A percentile compares a stretch with the other conserved stretches of the same genome.
phyloP scores from a whole-genome alignment of 2,113 vertebrate species.

The Pachyramphus minor region DNA sequence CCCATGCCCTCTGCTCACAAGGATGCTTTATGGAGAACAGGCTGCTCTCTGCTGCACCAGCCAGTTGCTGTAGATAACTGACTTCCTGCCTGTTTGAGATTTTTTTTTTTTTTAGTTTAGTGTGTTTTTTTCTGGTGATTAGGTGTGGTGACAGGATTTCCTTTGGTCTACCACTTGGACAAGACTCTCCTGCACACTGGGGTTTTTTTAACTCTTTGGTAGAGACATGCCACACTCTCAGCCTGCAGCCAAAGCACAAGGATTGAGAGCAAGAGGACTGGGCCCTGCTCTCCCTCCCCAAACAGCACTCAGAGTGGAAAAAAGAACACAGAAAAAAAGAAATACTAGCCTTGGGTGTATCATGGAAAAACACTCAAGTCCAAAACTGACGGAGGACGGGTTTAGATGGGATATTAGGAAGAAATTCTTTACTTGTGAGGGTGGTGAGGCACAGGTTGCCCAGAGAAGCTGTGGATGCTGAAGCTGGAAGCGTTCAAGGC shows the following conservation, averaged over 20 bases:
- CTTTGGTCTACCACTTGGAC: conserved; percentile 47
- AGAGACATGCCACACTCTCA: fast-evolving
- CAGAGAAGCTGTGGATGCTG: neutral
- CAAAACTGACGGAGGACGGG: neutral
- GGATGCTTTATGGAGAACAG: neutral
- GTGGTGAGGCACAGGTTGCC: neutral
- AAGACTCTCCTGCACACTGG: neutral
- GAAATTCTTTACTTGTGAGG: neutral
- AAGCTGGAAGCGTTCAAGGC: neutral
- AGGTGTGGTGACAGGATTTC: conserved; percentile 66
- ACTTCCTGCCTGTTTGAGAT: conserved; percentile 21
- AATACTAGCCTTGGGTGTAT: neutral
- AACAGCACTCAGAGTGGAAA: fast-evolving
- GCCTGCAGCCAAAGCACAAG: neutral
- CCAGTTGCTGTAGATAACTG: neutral
- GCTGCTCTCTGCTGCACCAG: neutral
- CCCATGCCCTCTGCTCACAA: neutral
- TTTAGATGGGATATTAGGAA: neutral
- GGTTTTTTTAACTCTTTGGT: neutral
- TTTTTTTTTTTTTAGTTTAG: neutral
- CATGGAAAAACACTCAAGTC: neutral
- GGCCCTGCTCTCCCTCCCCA: neutral
- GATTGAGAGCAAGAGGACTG: fast-evolving
- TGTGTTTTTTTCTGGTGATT: neutral
- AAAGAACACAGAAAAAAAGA: neutral